A percentile compares a stretch with the other conserved stretches of the same genome.
Evolutionary conservation across 2,888 invertebrate species (phyloP).

Genomic region (Campoplex capitator): DNA sequence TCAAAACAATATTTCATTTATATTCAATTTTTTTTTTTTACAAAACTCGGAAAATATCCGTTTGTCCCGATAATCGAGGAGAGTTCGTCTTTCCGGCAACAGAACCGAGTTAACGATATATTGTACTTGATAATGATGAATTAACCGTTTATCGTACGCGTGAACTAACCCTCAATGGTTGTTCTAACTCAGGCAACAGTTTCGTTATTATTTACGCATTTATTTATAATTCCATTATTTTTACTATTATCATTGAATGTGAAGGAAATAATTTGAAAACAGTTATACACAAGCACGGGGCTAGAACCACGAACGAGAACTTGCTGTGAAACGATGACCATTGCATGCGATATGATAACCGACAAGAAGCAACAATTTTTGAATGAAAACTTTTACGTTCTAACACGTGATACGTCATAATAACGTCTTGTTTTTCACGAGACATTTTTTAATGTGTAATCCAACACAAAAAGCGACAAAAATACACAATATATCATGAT

Average conservation of each 20-base stretch:
- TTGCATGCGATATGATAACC: constrained; percentile 82
- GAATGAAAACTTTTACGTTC: constrained; percentile 74
- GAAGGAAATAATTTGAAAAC: constrained; percentile 49
- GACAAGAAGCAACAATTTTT: constrained; percentile 49
- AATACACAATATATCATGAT: constrained; percentile 9
- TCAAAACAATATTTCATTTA: constrained; percentile 21
- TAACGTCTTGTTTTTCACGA: constrained; percentile 46
- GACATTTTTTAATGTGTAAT: constrained; percentile 30
- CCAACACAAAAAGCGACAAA: background rate
- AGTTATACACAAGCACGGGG: constrained; percentile 79
- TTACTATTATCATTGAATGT: constrained; percentile 26
- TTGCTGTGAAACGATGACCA: constrained; percentile 78
- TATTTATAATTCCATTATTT: background rate
- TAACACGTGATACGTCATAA: constrained; percentile 35
- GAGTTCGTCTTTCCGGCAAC: background rate
- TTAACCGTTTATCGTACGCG: constrained; percentile 56
- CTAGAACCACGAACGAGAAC: constrained; percentile 68
- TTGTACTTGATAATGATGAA: constrained; percentile 1
- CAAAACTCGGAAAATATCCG: background rate
- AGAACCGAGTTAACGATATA: background rate
- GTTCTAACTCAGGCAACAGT: constrained; percentile 76
- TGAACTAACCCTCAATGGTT: constrained; percentile 82
- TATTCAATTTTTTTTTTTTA: constrained; percentile 2
- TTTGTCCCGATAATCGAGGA: background rate
- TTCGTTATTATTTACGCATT: background rate